Conservation (phyloP, 2,113 vertebrate species). For the Vicugna pacos region DNA sequence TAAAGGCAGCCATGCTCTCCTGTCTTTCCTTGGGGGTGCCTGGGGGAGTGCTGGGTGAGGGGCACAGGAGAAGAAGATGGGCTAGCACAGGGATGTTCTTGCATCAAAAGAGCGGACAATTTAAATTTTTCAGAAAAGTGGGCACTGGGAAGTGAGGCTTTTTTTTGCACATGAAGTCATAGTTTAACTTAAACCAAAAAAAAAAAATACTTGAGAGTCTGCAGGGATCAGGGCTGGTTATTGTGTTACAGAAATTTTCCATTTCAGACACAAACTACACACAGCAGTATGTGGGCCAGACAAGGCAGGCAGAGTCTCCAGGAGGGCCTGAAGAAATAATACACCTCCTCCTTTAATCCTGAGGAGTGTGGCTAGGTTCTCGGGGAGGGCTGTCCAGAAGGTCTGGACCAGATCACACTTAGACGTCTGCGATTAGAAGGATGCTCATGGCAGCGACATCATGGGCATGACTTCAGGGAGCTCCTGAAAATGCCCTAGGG, state of each 20-base stretch:
- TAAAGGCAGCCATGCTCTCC: neutral
- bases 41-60: neutral
- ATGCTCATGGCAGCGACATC: neutral
- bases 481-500: neutral
- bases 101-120: neutral
- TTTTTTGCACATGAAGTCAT: slow-evolving; percentile 73
- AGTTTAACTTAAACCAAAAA: slow-evolving; percentile 72
- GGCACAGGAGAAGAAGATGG: neutral
- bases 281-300: slow-evolving; percentile 62
- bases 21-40: neutral
- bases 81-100: neutral
- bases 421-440: neutral
- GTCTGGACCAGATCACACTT: slow-evolving; percentile 35
- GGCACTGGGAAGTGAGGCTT: slow-evolving; percentile 32
- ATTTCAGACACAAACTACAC: slow-evolving; percentile 79
- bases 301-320: slow-evolving; percentile 53
- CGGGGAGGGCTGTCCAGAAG: neutral
- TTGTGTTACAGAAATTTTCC: slow-evolving; percentile 82
- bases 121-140: slow-evolving; percentile 32
- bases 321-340: slow-evolving; percentile 73
- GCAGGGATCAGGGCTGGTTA: slow-evolving; percentile 75
- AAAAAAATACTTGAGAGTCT: slow-evolving; percentile 61
- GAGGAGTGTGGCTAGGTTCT: slow-evolving; percentile 40
- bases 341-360: slow-evolving; percentile 57
- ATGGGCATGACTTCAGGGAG: neutral